Conservation (phyloP, 2,888 invertebrate genomes). For the Aplocera efformata region DNA sequence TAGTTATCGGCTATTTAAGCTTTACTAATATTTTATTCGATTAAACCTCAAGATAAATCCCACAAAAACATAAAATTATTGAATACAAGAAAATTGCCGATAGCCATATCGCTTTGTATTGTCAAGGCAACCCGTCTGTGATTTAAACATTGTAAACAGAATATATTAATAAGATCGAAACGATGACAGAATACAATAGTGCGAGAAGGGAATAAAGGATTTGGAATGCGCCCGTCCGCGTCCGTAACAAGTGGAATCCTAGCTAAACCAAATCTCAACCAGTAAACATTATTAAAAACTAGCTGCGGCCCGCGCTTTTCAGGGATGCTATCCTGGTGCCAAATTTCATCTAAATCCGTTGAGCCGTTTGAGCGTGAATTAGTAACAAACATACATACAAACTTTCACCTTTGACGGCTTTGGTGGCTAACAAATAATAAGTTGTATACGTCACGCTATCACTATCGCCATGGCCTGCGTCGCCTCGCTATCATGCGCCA, state of each 20-base stretch:
- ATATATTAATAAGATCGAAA: constrained; percentile 49
- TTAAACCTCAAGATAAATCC: too few species aligned
- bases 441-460: constrained; percentile 63
- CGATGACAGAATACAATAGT: constrained; percentile 40
- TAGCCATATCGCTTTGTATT: constrained; percentile 5
- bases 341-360: too few species aligned
- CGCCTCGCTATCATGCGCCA: constrained; percentile 66
- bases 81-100: background rate
- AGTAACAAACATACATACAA: too few species aligned
- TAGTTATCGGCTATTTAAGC: constrained; percentile 8
- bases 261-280: constrained; percentile 55
- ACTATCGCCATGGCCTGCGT: constrained; percentile 37
- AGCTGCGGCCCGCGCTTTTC: too few species aligned
- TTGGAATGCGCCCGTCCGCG: constrained; percentile 36
- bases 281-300: constrained; percentile 74
- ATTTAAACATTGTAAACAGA: constrained; percentile 30
- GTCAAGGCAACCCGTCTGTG: constrained; percentile 23
- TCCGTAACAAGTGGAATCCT: constrained; percentile 50
- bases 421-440: constrained; percentile 70
- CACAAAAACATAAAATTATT: too few species aligned
- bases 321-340: too few species aligned
- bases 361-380: too few species aligned
- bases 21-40: background rate
- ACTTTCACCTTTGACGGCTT: constrained; percentile 71
- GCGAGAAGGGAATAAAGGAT: constrained; percentile 39